These are phyloP conservation scores for Hartigia nigra DNA, from an alignment of 2,888 invertebrate species.

Conservation along the genomic window DNA sequence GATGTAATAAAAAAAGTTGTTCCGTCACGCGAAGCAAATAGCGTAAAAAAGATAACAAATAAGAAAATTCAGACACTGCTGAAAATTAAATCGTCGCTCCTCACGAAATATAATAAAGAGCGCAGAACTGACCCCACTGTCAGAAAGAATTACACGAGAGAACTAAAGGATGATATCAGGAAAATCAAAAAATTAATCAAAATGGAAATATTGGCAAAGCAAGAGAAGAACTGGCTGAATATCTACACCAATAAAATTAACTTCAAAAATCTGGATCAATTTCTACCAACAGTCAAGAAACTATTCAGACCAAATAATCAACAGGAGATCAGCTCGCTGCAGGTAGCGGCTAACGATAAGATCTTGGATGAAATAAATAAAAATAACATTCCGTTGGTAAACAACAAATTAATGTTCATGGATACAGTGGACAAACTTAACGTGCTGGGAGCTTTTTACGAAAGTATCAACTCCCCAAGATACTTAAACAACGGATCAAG, in stretches of 20 bases:
- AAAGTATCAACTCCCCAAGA: conserved; percentile 21
- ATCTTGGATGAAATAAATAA: background rate
- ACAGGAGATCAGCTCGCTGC: background rate
- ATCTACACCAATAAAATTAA: conserved; percentile 17
- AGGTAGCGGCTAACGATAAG: background rate
- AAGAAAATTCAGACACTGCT: too few relatives aligned
- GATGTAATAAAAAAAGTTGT: too few relatives aligned
- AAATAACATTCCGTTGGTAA: background rate
- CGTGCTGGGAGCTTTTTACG: conserved; percentile 25
- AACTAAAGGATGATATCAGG: background rate
- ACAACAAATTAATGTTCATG: background rate
- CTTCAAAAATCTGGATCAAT: conserved; percentile 17
- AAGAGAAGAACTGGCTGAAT: background rate
- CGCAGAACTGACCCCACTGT: conserved; percentile 52
- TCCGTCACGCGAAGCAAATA: too few relatives aligned
- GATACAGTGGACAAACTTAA: conserved; percentile 16
- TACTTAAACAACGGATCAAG: conserved; percentile 11
- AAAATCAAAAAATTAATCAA: background rate
- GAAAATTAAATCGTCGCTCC: too few relatives aligned
- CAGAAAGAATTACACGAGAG: background rate
- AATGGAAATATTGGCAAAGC: background rate
- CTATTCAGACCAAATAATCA: conserved; percentile 9
- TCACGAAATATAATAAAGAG: too few relatives aligned
- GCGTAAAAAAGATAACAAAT: too few relatives aligned
- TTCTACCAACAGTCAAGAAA: conserved; percentile 27